Evolutionary conservation across 2,797 vertebrate species (phyloP), one percentile per base, ranked within the genome.

Genomic region (Gallinago nigripennis): DNA sequence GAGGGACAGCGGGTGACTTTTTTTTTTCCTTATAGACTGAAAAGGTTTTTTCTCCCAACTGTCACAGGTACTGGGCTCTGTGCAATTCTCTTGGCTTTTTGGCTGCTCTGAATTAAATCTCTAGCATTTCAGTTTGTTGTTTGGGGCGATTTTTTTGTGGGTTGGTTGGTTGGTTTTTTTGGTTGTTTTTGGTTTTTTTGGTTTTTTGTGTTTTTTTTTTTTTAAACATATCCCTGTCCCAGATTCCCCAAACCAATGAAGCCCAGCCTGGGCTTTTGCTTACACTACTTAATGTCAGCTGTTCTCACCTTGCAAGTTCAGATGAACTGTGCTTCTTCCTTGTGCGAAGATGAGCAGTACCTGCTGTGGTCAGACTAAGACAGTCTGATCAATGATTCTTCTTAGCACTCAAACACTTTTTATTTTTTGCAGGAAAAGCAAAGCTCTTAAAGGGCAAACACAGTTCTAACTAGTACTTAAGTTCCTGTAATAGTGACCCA

Each of bases 21-120:
- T 1, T 27, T 45, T 11, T 1, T 1, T 27, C 53, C 41, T 2
- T 3, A 68, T 2, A 56, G 21, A 70, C 27, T 39, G 25, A 25
- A 82, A 68, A 71, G 19, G 31, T 7, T 77, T 86, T 86, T 82
- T 83, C 46, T 56, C 27, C 30, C 24, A 14, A 12, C 33, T 53
- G 11, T 13, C 70, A 80, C 16, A 78, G 41, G 19, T 14, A n/a
- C 3, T 2, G 11, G n/a, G 18, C 25, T 43, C n/a, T 9, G 24
- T 39, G 21, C 28, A 69, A 13, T 21, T 39, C 17, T 41, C 25
- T 41, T 24, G 23, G 23, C 16, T 82, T 86, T 73, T 33, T 5
- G 3, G 28, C 64, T 37, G 9, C 15, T 63, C 50, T 25, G 39
- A 43, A 53, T 14, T 39, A 61, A 48, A 48, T 11, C 6, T 51